Evolutionary conservation across 2,888 invertebrate species (phyloP), one percentile per base, ranked within the genome.

Genomic region (Colletes collaris): DNA sequence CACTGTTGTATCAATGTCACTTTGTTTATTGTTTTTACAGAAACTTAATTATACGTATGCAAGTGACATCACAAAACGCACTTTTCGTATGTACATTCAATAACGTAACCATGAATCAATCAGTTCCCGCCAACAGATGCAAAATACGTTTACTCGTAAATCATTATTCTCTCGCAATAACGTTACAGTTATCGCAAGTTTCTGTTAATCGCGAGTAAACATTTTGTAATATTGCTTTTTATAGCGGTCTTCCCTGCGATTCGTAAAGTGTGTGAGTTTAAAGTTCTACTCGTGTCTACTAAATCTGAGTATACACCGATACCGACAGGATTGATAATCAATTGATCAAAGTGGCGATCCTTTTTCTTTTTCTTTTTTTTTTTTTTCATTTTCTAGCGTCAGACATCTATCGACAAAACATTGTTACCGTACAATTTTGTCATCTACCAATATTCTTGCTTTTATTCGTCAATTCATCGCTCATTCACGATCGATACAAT

Each of bases 251-350:
- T 84, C n/a, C 81, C 55, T 58, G 73, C 69, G 16, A 69, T 72
- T 68, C 64, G 66, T 59, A 16, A 71, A 27, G 27, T 40, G 65
- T 64, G 58, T 64, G 60, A 56, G 46, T 69, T 79, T 40, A 50
- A 69, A 69, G 44, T 76, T 72, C 72, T 73, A 82, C 63, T 65
- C 78, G 77, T 74, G 68, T 73, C 69, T 86, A 78, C 62, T 68
- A 77, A 70, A 74, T 44, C 78, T 76, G 72, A 66, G 27, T 73
- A 66, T 65, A 69, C 63, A 72, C 59, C 64, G 58, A 80, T 74
- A 72, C 55, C 67, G 67, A 79, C 69, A 78, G 53, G 46, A 81
- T 56, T 64, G 66, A 62, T 62, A 66, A 65, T 75, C 56, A 65
- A 65, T 0, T 27, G 65, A 85, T 19, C 59, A 40, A 55, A 49